phyloP scores from a whole-genome alignment of 2,888 invertebrate species.

The Rhogogaster chlorosoma region DNA sequence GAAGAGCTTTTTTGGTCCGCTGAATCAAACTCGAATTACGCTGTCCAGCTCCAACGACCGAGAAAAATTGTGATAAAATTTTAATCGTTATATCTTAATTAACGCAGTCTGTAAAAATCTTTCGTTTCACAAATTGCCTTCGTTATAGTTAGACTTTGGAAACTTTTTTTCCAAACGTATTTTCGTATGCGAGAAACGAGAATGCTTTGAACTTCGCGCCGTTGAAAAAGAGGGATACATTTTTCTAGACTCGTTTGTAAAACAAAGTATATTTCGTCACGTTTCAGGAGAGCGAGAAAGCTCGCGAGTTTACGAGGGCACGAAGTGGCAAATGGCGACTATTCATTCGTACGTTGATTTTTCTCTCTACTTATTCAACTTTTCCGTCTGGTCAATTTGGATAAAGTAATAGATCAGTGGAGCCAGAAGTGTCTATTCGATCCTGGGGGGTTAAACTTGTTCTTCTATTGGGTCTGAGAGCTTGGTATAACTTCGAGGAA shows the following conservation, averaged over 20 bases:
- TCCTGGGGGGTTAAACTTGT: neutral
- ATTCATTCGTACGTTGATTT: conserved; percentile 2
- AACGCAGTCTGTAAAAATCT: neutral
- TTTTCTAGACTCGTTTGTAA: neutral
- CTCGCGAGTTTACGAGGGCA: neutral
- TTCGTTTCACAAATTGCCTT: neutral
- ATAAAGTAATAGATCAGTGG: neutral
- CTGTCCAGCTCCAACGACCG: neutral
- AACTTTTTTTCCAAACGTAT: neutral
- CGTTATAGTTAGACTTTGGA: neutral
- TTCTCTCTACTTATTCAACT: neutral
- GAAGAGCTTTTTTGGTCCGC: neutral
- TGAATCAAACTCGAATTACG: neutral
- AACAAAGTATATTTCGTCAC: neutral
- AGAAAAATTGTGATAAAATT: neutral
- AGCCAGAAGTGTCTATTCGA: neutral
- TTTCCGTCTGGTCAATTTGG: neutral
- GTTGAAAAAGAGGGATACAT: neutral
- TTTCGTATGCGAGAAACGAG: neutral
- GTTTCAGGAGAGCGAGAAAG: neutral
- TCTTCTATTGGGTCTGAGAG: neutral
- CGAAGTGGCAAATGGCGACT: conserved; percentile 18
- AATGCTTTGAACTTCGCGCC: neutral
- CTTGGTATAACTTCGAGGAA: neutral
- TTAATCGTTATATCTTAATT: neutral